Base-by-base conservation (phyloP, 2,113 vertebrate genomes). In the Australoheros scitulus region DNA sequence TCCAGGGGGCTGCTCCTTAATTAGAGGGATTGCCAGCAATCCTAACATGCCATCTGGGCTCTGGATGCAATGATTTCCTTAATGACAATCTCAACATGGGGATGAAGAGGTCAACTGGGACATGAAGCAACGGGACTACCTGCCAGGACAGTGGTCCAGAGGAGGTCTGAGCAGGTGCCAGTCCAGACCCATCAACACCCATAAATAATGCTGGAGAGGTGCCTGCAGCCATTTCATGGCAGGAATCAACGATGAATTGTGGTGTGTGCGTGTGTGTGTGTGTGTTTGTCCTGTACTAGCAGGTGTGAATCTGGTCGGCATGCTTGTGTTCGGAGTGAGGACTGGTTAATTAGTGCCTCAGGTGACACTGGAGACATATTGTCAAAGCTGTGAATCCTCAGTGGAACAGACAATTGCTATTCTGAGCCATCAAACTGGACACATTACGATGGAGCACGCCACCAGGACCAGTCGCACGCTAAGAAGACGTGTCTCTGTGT, bases 51-150 rank as follows among this genome's bases (percentile, higher is more conserved):
- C 79, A 90, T 91, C 89, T 92, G 93, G 87, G 92, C 91, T 88
- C 82, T 52, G 88, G 88, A 81, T 64, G 77, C 77, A 87, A 82
- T 87, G 77, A 91, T 92, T 91, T 94, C 80, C 76, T 87, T 91
- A 93, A 91, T 93, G 88, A 91, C 56, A 32, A 89, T 79, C 84
- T 89, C 76, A 79, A 81, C 89, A 57, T 56, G 65, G 77, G 55
- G 86, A 89, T 72, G 76, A 85, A 88, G 58, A 90, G 87, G 83
- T 88, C 85, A 92, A 90, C 77, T 78, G 89, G 85, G 82, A 86
- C 83, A 82, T 81, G 83, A 77, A 77, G 78, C 59, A 68, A 60
- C 3, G 26, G 59, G 74, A 64, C 59, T 85, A 76, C 82, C 52
- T 82, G 84, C 89, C 88, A 87, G 74, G 68, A 90, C 65, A 63